These are phyloP conservation scores for Falco berigora DNA, from an alignment of 2,797 vertebrate species.

Conservation along the genomic window DNA sequence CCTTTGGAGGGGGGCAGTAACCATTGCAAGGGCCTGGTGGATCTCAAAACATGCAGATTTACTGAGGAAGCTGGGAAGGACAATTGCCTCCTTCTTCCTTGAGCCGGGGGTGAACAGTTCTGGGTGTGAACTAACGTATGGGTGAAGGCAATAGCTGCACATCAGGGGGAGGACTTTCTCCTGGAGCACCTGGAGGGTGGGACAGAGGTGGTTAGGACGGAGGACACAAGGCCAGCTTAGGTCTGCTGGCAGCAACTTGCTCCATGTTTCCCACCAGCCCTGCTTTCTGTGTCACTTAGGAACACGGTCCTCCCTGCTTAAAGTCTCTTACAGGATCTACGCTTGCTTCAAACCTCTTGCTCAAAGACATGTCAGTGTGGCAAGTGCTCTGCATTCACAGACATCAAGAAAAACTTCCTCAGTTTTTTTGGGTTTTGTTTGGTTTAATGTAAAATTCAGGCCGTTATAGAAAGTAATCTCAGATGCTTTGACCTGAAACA, in stretches of 20 bases:
- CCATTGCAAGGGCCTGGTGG: background rate
- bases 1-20: background rate
- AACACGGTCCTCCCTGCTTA: background rate
- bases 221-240: background rate
- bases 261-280: background rate
- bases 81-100: background rate
- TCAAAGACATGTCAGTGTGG: background rate
- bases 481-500: background rate
- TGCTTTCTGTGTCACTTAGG: background rate
- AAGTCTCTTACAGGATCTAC: background rate
- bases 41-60: background rate
- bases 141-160: background rate
- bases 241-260: background rate
- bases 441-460: background rate
- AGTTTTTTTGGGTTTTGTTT: rapidly evolving
- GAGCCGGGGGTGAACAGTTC: background rate
- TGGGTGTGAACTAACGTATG: background rate
- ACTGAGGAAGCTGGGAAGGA: background rate
- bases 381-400: background rate
- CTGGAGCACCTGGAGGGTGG: background rate
- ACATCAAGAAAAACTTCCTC: background rate
- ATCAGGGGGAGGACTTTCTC: background rate
- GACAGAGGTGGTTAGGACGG: background rate
- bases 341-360: background rate
- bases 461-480: rapidly evolving